Evolutionary conservation across 1,140 invertebrate genomes (phyloP).

Genomic region (Cyclargus thomasi): DNA sequence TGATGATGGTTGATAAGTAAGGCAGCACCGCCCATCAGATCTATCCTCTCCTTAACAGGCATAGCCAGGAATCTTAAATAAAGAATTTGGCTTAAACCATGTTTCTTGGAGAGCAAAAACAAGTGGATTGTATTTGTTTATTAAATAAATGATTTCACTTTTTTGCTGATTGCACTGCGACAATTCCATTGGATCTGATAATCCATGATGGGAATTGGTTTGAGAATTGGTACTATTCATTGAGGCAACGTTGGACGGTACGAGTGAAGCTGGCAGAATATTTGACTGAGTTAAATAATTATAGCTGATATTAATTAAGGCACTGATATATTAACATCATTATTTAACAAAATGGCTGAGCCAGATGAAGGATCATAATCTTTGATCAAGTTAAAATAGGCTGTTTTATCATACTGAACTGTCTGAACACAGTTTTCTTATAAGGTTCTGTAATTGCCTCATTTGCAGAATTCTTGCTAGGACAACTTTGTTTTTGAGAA

Average conservation of each 20-base stretch:
- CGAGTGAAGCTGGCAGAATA: slow-evolving; percentile 3
- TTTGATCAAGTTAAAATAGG: too few relatives aligned
- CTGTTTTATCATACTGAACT: too few relatives aligned
- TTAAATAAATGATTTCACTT: slow-evolving; percentile 28
- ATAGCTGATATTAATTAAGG: slow-evolving; percentile 21
- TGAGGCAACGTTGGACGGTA: slow-evolving; percentile 25
- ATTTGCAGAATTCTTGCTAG: too few relatives aligned
- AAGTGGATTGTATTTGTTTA: slow-evolving; percentile 28
- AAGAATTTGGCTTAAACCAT: too few relatives aligned
- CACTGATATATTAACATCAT: neutral
- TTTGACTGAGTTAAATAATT: slow-evolving; percentile 17
- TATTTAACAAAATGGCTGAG: neutral
- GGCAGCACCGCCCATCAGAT: slow-evolving; percentile 3
- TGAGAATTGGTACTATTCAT: neutral
- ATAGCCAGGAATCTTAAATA: slow-evolving; percentile 27
- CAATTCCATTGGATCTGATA: slow-evolving; percentile 19
- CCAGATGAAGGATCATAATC: too few relatives aligned
- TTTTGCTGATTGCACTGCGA: slow-evolving; percentile 25
- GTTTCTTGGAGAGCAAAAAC: slow-evolving; percentile 26
- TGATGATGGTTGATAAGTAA: slow-evolving; percentile 22
- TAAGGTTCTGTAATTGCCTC: too few relatives aligned
- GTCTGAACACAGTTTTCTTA: too few relatives aligned
- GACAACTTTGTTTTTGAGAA: too few relatives aligned
- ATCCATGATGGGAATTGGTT: too few relatives aligned
- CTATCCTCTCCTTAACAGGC: slow-evolving; percentile 26